A percentile compares a stretch with the other conserved stretches of the same genome.
Conservation (phyloP, 2,797 vertebrate species). For the Platyrinchus mystaceus region DNA sequence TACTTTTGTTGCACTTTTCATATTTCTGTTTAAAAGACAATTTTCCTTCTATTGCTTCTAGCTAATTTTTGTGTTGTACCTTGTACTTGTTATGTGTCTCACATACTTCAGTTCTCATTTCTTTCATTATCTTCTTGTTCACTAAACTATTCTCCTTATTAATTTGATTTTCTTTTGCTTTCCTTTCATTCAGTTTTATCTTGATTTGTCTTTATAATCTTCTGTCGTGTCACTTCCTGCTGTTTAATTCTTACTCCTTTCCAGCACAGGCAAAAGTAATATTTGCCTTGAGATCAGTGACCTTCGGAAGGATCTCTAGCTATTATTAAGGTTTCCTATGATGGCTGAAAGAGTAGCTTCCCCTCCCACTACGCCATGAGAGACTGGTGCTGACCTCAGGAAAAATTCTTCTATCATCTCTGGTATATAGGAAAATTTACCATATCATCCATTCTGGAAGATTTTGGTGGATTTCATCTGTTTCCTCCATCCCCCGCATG, state of each 20-base stretch:
- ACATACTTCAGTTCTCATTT: background rate
- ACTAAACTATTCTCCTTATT: constrained; percentile 36
- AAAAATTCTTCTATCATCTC: background rate
- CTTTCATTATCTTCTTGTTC: constrained; percentile 32
- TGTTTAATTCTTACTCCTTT: background rate
- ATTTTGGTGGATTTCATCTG: background rate
- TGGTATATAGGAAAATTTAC: background rate
- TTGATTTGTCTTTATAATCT: background rate
- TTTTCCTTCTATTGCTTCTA: constrained; percentile 6
- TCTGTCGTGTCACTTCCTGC: constrained; percentile 3
- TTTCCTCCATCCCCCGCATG: too few relatives aligned
- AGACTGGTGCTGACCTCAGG: background rate
- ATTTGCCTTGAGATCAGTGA: background rate
- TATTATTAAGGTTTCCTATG: background rate
- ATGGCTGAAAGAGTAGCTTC: background rate
- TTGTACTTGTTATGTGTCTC: constrained; percentile 27
- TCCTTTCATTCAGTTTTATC: constrained; percentile 19
- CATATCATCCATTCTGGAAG: background rate
- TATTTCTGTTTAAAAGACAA: constrained; percentile 23
- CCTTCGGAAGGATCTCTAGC: background rate
- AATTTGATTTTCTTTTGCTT: constrained; percentile 54
- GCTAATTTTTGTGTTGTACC: constrained; percentile 19
- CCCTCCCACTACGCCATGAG: background rate
- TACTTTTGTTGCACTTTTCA: background rate
- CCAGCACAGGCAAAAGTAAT: background rate